A percentile compares a stretch with the other conserved stretches of the same genome.
Evolutionary conservation across 2,888 invertebrate species (phyloP).

Genomic region (Cancer borealis): DNA sequence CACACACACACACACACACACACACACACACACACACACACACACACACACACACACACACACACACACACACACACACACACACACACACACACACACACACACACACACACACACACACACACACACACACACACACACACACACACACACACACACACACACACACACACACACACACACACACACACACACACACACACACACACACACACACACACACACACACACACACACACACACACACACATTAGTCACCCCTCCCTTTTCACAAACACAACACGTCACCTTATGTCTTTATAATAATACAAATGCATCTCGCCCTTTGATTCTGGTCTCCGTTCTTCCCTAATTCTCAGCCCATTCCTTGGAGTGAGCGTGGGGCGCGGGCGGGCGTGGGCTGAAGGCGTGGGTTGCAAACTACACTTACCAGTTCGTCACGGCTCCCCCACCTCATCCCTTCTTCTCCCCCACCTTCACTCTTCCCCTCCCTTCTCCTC

Average conservation of each 20-base stretch:
- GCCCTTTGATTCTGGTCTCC: neutral
- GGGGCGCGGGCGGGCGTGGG: neutral
- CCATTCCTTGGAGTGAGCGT: neutral
- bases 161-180: neutral
- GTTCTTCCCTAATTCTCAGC: neutral
- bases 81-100: constrained; percentile 18
- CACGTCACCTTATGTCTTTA: constrained; percentile 32
- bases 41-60: constrained; percentile 40
- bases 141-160: constrained; percentile 34
- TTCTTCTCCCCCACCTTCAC: neutral
- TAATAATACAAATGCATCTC: neutral
- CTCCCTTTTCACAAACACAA: neutral
- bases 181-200: constrained; percentile 17
- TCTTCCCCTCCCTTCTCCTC: neutral
- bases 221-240: constrained; percentile 40
- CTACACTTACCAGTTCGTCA: constrained; percentile 29
- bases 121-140: constrained; percentile 40
- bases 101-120: constrained; percentile 35
- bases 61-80: constrained; percentile 40
- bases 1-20: constrained; percentile 30
- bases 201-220: constrained; percentile 40
- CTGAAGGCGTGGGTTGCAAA: constrained; percentile 5
- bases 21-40: constrained; percentile 26
- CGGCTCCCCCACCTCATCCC: neutral
- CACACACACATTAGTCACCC: constrained; percentile 40